Base-by-base conservation (phyloP, 2,797 vertebrate genomes). In the Prunella strophiata region DNA sequence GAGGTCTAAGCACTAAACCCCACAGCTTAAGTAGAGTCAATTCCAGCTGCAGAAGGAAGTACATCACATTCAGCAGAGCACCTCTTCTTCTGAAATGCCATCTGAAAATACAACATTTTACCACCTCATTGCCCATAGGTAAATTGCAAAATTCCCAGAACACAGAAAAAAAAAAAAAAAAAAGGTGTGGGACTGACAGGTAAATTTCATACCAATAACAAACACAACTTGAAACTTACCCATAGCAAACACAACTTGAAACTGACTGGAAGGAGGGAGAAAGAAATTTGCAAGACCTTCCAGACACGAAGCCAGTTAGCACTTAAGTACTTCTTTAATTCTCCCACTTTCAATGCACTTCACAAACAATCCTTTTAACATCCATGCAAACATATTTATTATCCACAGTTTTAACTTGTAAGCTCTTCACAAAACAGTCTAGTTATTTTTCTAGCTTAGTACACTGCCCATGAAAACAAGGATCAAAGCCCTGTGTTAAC, bases 361-460 rank as follows among this genome's bases (percentile, higher is more conserved):
- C 48, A 65, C 81, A 95, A 94, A 83, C 57, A 95, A 95, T 92
- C 86, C 93, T 88, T 86, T 92, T 95, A 94, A 89, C n/a, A 32
- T 43, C 68, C 84, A 87, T 22, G 38, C 57, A 91, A 91, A 74
- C 75, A 52, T 54, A 80, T 80, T 91, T 95, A 91, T 88, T 87
- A 92, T 51, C 42, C 57, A 61, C 50, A 62, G 52, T 65, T 76
- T 22, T 63, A 83, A 72, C 34, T 21, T 51, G 57, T 68, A 80
- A 96, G 45, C 65, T 74, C 57, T 94, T 91, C 34, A 55, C 7
- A 4, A 16, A 76, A 51, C 0, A 2, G 65, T 43, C 38, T 61
- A 23, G 36, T 29, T 76, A n/a, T 67, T 91, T 38, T 81, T 57
- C 55, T 58, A 71, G 30, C 25, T 82, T 92, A 86, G 79, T 27